phyloP scores from a whole-genome alignment of 2,113 vertebrate species.

The Myanophis thanlyinensis region DNA sequence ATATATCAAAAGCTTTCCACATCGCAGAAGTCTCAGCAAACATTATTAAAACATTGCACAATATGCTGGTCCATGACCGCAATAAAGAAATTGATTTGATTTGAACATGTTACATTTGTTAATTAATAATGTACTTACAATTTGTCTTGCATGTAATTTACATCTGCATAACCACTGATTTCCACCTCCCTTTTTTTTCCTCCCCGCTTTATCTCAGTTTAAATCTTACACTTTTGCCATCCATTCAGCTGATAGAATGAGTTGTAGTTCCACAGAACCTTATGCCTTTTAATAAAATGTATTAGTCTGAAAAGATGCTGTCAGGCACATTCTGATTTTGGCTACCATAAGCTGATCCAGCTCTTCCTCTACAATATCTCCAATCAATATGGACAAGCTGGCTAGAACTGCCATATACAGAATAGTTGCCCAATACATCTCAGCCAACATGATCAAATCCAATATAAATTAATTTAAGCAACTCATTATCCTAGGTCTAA shows the following conservation, averaged over 20 bases:
- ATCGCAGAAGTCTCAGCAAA: background rate
- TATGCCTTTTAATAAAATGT: background rate
- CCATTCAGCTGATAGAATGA: background rate
- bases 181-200: background rate
- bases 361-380: background rate
- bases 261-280: background rate
- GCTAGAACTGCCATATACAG: background rate
- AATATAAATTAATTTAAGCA: background rate
- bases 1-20: background rate
- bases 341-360: background rate
- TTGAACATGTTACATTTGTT: background rate
- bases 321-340: background rate
- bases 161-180: background rate
- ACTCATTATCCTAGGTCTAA: background rate
- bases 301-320: background rate
- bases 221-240: background rate
- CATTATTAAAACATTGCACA: background rate
- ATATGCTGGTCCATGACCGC: background rate
- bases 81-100: background rate
- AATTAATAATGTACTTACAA: background rate
- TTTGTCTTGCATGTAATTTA: background rate
- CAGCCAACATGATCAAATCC: background rate
- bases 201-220: background rate
- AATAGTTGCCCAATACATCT: background rate
- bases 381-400: background rate